These are phyloP conservation scores for Halocynthia roretzi DNA, from an alignment of 23 tunicate species.

Conservation along the genomic window DNA sequence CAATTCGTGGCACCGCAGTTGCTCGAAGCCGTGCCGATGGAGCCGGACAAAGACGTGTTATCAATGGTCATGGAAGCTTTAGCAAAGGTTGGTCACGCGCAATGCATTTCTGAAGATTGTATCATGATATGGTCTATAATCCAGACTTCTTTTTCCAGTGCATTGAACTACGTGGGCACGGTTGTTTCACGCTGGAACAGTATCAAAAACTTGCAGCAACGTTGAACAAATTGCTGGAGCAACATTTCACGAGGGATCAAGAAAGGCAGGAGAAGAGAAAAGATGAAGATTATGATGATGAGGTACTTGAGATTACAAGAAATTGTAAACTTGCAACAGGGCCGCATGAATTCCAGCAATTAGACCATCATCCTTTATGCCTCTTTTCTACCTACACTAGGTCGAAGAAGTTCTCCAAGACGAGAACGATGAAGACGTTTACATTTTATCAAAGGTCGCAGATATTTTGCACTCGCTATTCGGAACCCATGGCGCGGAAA, in stretches of 20 bases:
- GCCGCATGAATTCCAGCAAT: too few species aligned
- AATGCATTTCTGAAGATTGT: neutral
- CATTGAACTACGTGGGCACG: constrained; percentile 77
- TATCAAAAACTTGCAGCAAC: constrained; percentile 54
- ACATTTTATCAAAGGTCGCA: constrained; percentile 76
- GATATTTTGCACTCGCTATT: constrained; percentile 84
- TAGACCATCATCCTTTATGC: too few species aligned
- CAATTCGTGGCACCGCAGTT: constrained; percentile 60
- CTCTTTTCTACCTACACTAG: constrained; percentile 11
- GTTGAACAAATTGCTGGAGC: constrained; percentile 62
- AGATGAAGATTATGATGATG: constrained; percentile 99
- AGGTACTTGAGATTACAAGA: constrained; percentile 21
- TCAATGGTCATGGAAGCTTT: constrained; percentile 75
- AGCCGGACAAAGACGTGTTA: constrained; percentile 72
- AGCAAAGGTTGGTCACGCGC: constrained; percentile 34
- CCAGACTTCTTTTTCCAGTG: constrained; percentile 29
- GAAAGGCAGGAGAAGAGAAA: constrained; percentile 71
- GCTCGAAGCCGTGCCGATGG: constrained; percentile 56
- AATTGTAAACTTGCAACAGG: too few species aligned
- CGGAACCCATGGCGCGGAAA: constrained; percentile 50
- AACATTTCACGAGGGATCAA: constrained; percentile 80
- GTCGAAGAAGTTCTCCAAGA: constrained; percentile 86
- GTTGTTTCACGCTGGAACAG: constrained; percentile 74
- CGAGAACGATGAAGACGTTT: constrained; percentile 88
- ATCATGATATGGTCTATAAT: neutral